Conservation (phyloP, 2,797 vertebrate genomes). For the Okamejei kenojei region DNA sequence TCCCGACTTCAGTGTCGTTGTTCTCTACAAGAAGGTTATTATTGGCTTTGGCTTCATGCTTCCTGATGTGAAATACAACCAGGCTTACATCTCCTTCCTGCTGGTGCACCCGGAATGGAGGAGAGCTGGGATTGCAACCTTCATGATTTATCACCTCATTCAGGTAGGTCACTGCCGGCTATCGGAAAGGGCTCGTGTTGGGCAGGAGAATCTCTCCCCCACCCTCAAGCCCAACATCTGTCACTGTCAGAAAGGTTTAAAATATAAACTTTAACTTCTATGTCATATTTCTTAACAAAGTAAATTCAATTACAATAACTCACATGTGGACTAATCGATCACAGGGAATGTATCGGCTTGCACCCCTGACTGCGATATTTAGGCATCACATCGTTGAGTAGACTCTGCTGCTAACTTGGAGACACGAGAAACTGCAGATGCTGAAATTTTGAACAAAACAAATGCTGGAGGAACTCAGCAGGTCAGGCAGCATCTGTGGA, state of each 20-base stretch:
- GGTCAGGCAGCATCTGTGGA: too few species aligned
- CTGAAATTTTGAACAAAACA: too few species aligned
- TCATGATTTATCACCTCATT: constrained; percentile 98
- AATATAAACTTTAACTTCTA: background rate
- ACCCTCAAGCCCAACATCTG: background rate
- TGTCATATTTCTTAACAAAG: background rate
- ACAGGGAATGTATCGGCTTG: too few species aligned
- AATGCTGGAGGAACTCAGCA: too few species aligned
- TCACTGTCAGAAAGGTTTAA: background rate
- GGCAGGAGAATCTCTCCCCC: background rate
- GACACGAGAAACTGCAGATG: background rate
- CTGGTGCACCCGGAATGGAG: constrained; percentile 95
- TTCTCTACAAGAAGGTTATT: constrained; percentile 90
- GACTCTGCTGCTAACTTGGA: background rate
- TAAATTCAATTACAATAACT: background rate
- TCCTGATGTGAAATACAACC: constrained; percentile 91
- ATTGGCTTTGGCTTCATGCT: constrained; percentile 96
- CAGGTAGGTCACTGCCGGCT: constrained; percentile 61
- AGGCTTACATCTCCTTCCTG: constrained; percentile 94
- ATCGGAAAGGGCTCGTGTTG: background rate
- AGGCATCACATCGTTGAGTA: background rate
- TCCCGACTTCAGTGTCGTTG: constrained; percentile 94
- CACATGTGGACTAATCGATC: background rate
- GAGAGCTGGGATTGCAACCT: constrained; percentile 84
- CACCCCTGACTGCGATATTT: background rate